Percentiles rank a stretch among this genome's conserved stretches.
phyloP scores from a whole-genome alignment of 2,888 invertebrate species.

The Latheticus oryzae region DNA sequence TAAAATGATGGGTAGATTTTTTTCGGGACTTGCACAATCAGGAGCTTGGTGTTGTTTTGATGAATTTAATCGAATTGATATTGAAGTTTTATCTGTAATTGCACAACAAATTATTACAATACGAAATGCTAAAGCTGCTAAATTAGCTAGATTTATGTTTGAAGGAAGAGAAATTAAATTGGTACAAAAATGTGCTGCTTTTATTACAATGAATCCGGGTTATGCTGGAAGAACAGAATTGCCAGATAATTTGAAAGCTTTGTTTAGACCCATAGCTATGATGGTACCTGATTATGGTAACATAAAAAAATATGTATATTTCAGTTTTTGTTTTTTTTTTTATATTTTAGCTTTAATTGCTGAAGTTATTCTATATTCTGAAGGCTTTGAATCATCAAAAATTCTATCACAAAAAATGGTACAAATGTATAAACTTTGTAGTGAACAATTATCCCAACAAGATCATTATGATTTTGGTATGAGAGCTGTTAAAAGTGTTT shows the following conservation, averaged over 20 bases:
- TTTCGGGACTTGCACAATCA: constrained; percentile 88
- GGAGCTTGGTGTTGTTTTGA: constrained; percentile 95
- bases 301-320: background rate
- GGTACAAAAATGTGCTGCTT: constrained; percentile 83
- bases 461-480: constrained; percentile 95
- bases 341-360: constrained; percentile 78
- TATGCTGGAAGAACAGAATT: constrained; percentile 91
- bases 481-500: constrained; percentile 92
- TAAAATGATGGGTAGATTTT: constrained; percentile 92
- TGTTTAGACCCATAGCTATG: constrained; percentile 90
- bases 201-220: constrained; percentile 94
- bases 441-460: constrained; percentile 91
- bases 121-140: constrained; percentile 83
- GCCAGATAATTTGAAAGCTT: constrained; percentile 88
- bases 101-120: constrained; percentile 92
- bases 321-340: background rate
- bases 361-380: constrained; percentile 92
- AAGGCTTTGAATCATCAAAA: constrained; percentile 91
- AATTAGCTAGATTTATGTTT: constrained; percentile 81
- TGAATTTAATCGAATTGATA: constrained; percentile 91
- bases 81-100: constrained; percentile 90
- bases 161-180: constrained; percentile 90
- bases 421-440: constrained; percentile 91
- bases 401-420: constrained; percentile 91
- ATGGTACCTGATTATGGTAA: constrained; percentile 93